Base-by-base conservation (phyloP, 1,140 invertebrate genomes). In the Dryas iulia region DNA sequence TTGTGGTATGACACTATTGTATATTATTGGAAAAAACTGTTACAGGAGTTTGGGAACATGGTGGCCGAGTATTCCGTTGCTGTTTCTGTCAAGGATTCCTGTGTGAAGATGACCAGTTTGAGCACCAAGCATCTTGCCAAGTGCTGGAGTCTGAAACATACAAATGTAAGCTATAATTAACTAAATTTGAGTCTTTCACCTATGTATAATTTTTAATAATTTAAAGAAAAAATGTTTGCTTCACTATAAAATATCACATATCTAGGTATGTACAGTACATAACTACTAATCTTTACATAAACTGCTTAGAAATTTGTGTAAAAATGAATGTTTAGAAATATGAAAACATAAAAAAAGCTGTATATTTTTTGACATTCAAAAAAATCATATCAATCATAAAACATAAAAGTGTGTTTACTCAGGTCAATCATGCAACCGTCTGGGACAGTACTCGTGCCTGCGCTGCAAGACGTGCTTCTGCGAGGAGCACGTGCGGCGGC, bases 21-120 rank as follows among this genome's bases (percentile, higher is more conserved):
- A 26, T n/a, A 23, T 57, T 8, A 18, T 61, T 6, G 26, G 30
- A 58, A 47, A 24, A 64, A 64, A 11, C 0, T 18, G 18, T 67
- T 23, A 7, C 72, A 92, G 92, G 96, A 14, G 97, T 99, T 11
- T 99, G 97, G 97, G 97, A 98, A 86, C 98, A 99, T 87, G 98
- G 98, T 74, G 96, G 96, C 3, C 94, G 98, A 59, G 96, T 99
- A 72, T 99, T 98, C 84, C 95, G 95, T 74, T 99, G 98, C 89
- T 97, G 96, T 54, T 99, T 98, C 90, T 99, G 98, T 85, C 91
- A 95, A 77, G 96, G 95, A 61, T 98, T 96, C 84, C 93, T 99
- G 0, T 99, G 98, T 92, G 98, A 99, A 92, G 98, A 99, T 92
- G 98, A 99, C 92, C 98, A 99, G 91, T 99, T 99, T 94, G 98